These are phyloP conservation scores for Electrona antarctica DNA, from an alignment of 2,113 vertebrate genomes.

Conservation along the genomic window DNA sequence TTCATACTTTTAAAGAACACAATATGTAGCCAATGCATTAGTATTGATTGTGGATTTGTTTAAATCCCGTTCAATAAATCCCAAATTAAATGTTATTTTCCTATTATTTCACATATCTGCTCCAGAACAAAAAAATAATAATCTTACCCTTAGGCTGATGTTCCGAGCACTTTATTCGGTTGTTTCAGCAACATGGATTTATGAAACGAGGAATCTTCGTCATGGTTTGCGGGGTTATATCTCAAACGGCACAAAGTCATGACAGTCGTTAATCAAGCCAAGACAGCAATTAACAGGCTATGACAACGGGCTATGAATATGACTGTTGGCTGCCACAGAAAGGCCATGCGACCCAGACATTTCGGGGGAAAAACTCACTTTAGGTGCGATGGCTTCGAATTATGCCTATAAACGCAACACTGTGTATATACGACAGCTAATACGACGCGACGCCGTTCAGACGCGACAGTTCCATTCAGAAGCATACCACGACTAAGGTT, in stretches of 20 bases:
- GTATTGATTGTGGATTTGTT: not conserved
- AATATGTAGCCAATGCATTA: too few relatives aligned
- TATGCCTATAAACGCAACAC: constrained; percentile 26
- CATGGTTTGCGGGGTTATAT: constrained; percentile 20
- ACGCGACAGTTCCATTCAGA: constrained; percentile 12
- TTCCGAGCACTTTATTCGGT: constrained; percentile 33
- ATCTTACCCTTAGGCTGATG: constrained; percentile 55
- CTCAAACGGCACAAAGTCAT: constrained; percentile 43
- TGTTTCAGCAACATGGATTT: constrained; percentile 31
- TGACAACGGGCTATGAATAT: not conserved
- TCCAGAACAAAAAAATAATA: not conserved
- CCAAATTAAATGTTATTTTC: not conserved
- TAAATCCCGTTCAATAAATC: not conserved
- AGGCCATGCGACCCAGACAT: constrained; percentile 12
- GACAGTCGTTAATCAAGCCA: constrained; percentile 44
- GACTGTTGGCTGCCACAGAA: too few relatives aligned
- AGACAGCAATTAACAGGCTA: not conserved
- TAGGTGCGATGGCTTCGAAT: constrained; percentile 36
- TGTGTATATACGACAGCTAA: constrained; percentile 6
- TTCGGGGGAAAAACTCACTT: constrained; percentile 33
- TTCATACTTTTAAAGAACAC: too few relatives aligned
- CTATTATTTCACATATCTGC: too few relatives aligned
- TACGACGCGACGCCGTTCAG: constrained; percentile 33
- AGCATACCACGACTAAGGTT: too few relatives aligned
- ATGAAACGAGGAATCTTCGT: constrained; percentile 27